Base-by-base conservation (phyloP, 2,113 vertebrate genomes). In the Proterorhinus semilunaris region DNA sequence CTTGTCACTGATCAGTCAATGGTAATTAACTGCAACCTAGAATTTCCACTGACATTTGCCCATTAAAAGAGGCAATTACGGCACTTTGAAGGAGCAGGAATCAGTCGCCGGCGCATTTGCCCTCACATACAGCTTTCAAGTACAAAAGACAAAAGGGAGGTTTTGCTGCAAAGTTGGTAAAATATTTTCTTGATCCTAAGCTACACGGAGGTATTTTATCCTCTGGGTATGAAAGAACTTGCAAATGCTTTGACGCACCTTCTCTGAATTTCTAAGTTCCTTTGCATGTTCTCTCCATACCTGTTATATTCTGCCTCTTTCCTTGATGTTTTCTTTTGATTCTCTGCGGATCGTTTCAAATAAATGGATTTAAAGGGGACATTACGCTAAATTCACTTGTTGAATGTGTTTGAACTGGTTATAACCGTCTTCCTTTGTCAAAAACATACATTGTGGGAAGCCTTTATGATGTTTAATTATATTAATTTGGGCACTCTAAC, bases 21-120 rank as follows among this genome's bases (percentile, higher is more conserved):
- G 59, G 76, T 79, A 70, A 86, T 86, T 78, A 88, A 88, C 82
- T 65, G 67, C 67, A 79, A 63, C 73, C 77, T 75, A 73, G 62
- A 76, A 87, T 87, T 87, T 77, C 62, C 51, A 43, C 66, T 63
- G 65, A 62, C 76, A 68, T 81, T 80, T 72, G 44, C 54, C 54
- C 73, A 64, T 76, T 76, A 54, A 68, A 89, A 69, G 62, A 65
- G 64, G 80, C 78, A 83, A 81, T 88, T 83, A 82, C 1, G 4
- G 55, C 47, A 62, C 46, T 49, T 70, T 72, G 67, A 81, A 65
- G 50, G 68, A 53, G 10, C 36, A 67, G 21, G 51, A 65, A 54
- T 83, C 66, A 71, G n/a, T 72, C 12, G 7, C 11, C 16, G 45
- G 46, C 50, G 11, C 27, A 52, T 70, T 57, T 46, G 58, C 54